Conservation (phyloP, 2,888 invertebrate genomes). For the Desoria tigrina region DNA sequence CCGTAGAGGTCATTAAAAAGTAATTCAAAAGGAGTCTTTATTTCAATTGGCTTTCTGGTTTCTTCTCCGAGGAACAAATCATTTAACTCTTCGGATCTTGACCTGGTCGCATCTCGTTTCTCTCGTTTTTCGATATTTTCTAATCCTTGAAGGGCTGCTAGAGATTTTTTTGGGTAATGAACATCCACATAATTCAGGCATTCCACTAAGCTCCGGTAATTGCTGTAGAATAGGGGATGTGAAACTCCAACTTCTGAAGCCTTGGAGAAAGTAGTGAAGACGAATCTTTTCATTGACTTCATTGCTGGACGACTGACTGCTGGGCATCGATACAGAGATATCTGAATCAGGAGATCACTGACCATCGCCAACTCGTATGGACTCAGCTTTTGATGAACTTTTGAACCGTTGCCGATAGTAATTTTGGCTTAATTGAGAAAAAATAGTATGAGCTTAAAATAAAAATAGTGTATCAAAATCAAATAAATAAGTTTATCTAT, state of each 20-base stretch:
- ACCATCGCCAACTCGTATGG: conserved; percentile 19
- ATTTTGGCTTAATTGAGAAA: too few species aligned
- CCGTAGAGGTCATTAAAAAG: not conserved
- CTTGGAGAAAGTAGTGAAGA: conserved; percentile 5
- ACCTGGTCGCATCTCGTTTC: not conserved
- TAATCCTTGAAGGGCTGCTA: too few species aligned
- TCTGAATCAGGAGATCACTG: conserved; percentile 11
- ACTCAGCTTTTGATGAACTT: not conserved
- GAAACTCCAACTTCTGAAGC: not conserved
- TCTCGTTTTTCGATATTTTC: too few species aligned
- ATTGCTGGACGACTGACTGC: conserved; percentile 6
- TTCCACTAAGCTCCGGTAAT: conserved; percentile 16
- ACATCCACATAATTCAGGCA: conserved; percentile 17
- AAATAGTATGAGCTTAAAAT: too few species aligned
- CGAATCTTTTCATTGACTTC: conserved; percentile 9
- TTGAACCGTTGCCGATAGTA: too few species aligned
- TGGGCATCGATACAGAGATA: conserved; percentile 11
- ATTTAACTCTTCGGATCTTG: not conserved
- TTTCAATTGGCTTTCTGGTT: not conserved
- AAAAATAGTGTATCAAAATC: too few species aligned
- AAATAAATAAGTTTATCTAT: too few species aligned
- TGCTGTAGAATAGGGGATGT: conserved; percentile 5
- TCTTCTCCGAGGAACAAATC: not conserved
- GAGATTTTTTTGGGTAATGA: too few species aligned
- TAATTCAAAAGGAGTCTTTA: not conserved